Base-by-base conservation (phyloP, 2,113 vertebrate species). In the Spilogale gracilis region DNA sequence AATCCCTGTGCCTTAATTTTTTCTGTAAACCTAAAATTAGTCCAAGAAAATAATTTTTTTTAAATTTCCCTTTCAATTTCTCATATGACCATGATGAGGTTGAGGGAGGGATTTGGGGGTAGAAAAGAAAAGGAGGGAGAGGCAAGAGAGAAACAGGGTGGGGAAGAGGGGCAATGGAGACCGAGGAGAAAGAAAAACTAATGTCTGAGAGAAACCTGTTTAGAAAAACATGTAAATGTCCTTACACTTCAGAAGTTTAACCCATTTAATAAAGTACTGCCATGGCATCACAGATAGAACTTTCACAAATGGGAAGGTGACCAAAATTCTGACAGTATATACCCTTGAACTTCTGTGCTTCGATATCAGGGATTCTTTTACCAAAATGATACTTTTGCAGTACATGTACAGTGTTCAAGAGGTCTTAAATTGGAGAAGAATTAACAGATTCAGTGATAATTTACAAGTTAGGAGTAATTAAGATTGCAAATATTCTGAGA, bases 51-150 rank as follows among this genome's bases (percentile, higher is more conserved):
- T 30, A 30, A 30, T 89, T 78, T 50, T 65, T 48, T 3, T 61
- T 73, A 56, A 54, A 65, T 2, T 16, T 11, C 2, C 21, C 23
- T 32, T 30, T 23, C 4, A 21, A 90, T 80, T 85, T 63, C 58
- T 58, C 80, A 52, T 65, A 20, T 61, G 56, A 63, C 52, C n/a
- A 79, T 61, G 32, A 89, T 30, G 54, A 3, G 18, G 52, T 6
- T 1, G 10, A 23, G 14, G 2, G n/a, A 43, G 25, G 6, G 7
- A 2, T 25, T 14, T 7, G 0, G 32, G 18, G 20, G 5, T 13
- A 23, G 4, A 9, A n/a, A 48, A 14, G 9, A 13, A n/a, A 48
- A 14, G 7, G 5, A 11, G 16, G 16, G 9, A 58, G 25, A 73
- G 25, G 38, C 38, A 4, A 56, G 10, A 74, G 7, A 43, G 8